Conservation (phyloP, 2,797 vertebrate species). For the Sardinella longiceps region DNA sequence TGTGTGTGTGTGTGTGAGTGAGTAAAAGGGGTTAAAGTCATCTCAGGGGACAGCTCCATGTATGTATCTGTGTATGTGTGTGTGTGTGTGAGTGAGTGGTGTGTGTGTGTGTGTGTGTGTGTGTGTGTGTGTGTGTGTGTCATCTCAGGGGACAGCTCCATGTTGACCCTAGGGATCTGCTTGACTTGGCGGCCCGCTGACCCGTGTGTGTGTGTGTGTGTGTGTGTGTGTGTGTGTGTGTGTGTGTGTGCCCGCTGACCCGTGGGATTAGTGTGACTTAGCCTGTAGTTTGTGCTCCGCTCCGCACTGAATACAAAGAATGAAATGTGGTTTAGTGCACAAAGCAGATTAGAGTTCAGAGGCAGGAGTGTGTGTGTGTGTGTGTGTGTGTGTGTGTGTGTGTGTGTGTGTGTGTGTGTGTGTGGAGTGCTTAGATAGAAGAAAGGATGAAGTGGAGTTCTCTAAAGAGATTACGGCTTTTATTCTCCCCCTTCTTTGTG, state of each 20-base stretch:
- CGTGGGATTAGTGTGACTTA: background rate
- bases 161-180: too few species aligned
- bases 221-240: too few species aligned
- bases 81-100: background rate
- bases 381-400: too few species aligned
- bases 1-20: background rate
- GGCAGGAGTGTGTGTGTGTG: too few species aligned
- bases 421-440: background rate
- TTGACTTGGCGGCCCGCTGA: too few species aligned
- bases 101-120: background rate
- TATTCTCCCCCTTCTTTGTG: background rate
- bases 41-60: too few species aligned
- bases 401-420: too few species aligned
- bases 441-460: background rate
- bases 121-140: background rate
- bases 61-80: background rate
- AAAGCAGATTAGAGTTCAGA: background rate
- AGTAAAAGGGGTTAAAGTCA: too few species aligned
- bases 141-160: too few species aligned
- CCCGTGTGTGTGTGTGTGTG: too few species aligned
- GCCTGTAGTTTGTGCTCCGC: background rate
- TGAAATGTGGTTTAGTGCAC: background rate
- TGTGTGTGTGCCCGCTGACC: too few species aligned
- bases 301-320: background rate
- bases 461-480: slow-evolving; percentile 10